Base-by-base conservation (phyloP, 2,888 invertebrate genomes). In the Atherix ibis region DNA sequence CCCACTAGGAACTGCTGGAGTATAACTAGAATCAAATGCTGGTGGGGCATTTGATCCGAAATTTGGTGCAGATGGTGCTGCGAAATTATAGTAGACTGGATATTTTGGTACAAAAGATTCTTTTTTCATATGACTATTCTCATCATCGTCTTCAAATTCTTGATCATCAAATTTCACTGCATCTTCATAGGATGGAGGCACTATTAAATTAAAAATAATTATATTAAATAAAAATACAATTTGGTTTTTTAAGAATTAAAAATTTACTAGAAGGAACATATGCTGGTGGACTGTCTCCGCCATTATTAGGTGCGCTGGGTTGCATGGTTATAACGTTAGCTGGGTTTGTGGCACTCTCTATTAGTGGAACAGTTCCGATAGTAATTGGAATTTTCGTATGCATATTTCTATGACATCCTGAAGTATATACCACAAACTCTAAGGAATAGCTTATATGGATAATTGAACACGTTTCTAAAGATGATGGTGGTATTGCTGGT, bases 401-500 rank as follows among this genome's bases (percentile, higher is more conserved):
- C 48, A 82, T 53, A 52, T 78, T 76, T 49, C 70, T 62, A 46
- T 80, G 76, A 50, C 70, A 65, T 18, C 75, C 74, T 5, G 72
- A 66, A 44, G 58, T 60, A 39, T 54, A 58, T 10, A 58, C 50
- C 29, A 51, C 64, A 51, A 80, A 73, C 63, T 76, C 73, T 24
- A 82, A 57, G 46, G 71, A 70, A 58, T 82, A 82, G 49, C 74
- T 73, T 46, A 81, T 62, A 54, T 76, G 75, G 46, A 82, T 82
- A 31, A 82, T 70, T 41, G 70, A 68, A 47, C 81, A 77, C 47
- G 76, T 73, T 38, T 71, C 68, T 17, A 79, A 66, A 58, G 80
- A 78, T 10, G 81, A 76, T 0, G 82, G 81, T 19, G 82, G 81
- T 50, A 81, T 63, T 6, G 80, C 69, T 1, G 81, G 81, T 38